Conservation (phyloP, 2,888 invertebrate genomes). For the Germaria angustata region DNA sequence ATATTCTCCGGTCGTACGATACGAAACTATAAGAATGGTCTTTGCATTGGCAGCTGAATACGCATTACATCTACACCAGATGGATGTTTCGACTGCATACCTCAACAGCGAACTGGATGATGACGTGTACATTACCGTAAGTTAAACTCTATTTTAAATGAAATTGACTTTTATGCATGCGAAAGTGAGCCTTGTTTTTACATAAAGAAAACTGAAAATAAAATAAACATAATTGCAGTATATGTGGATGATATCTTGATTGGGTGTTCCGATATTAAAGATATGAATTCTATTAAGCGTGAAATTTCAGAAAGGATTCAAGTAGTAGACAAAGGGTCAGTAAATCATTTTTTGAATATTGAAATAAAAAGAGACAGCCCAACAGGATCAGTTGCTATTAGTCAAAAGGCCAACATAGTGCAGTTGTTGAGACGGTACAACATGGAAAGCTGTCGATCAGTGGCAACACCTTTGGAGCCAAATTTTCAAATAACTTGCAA, state of each 20-base stretch:
- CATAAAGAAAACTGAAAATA: background rate
- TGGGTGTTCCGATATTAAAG: conserved; percentile 33
- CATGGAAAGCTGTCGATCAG: conserved; percentile 41
- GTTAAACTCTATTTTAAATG: background rate
- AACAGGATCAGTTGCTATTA: no score
- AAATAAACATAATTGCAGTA: conserved; percentile 36
- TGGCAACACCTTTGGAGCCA: conserved; percentile 43
- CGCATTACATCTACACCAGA: background rate
- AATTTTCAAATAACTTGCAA: conserved; percentile 1
- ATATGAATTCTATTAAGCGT: background rate
- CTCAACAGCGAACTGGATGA: background rate
- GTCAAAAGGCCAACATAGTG: conserved; percentile 17
- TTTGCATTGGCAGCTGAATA: background rate
- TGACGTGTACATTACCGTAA: background rate
- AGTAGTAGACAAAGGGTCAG: conserved; percentile 35
- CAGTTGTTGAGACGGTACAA: conserved; percentile 2
- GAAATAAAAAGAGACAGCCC: conserved; percentile 52
- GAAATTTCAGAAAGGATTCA: background rate
- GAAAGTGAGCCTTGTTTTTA: conserved; percentile 62
- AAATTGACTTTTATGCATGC: conserved; percentile 10
- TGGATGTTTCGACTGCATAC: background rate
- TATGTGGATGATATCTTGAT: conserved; percentile 58
- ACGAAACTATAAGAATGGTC: background rate
- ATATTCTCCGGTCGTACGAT: background rate
- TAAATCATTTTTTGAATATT: conserved; percentile 38